Base-by-base conservation (phyloP, 2,113 vertebrate genomes). In the Tor tambroides region DNA sequence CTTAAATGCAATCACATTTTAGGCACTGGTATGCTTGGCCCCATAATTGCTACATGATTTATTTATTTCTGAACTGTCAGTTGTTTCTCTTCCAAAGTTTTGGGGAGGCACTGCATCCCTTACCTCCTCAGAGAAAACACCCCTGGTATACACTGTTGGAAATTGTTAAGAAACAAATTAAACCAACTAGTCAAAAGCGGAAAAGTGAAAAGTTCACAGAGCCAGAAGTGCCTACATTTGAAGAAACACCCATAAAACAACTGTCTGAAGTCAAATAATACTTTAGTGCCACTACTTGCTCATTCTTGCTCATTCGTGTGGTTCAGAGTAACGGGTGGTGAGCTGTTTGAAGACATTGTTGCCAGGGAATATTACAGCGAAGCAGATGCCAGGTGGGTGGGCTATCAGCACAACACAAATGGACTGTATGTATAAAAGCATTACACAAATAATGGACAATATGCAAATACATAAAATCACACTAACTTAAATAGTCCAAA, bases 261-360 rank as follows among this genome's bases (percentile, higher is more conserved):
- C 43, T 65, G 26, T 65, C 12, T 65, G 30, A 69, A 69, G 28
- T 69, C 6, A 35, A 38, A 5, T 74, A n/a, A 74, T 41, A 21
- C 26, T 46, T 65, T 17, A 30, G 23, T 65, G 41, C 10, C 35
- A 28, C 26, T 26, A 4, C 51, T 38, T 41, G n/a, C 38, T 76
- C 41, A 14, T 49, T 83, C 54, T 80, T 17, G 43, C 46, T 49
- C 14, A 49, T 5, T 65, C 32, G 49, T 54, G 14, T 71, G 41
- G 8, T 76, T 0, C 92, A 97, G 96, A 92, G 96, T 96, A 89
- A 97, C 96, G 0, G 96, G 96, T 0, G 96, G 96, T 0, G 96
- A 97, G 88, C 93, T 97, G 71, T 97, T 97, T n/a, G 96, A 97
- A 92, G 96, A 97, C 91, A 97, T 97, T 0, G 96, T 97, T 80